A percentile compares a stretch with the other conserved stretches of the same genome.
Conservation (phyloP, 2,888 invertebrate species). For the Aporophyla lueneburgensis region DNA sequence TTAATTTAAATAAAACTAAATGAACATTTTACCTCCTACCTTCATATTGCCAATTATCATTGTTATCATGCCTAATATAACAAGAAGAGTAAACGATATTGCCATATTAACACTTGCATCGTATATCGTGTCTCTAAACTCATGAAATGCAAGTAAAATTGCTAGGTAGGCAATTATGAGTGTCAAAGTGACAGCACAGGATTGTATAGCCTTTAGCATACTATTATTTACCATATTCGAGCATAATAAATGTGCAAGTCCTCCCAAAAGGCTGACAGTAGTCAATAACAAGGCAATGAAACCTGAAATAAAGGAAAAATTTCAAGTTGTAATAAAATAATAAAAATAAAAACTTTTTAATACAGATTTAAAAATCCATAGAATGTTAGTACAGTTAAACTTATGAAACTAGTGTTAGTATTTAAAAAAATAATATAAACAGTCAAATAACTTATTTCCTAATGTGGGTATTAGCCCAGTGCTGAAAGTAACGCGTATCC, state of each 20-base stretch:
- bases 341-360: too few relatives aligned
- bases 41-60: constrained; percentile 63
- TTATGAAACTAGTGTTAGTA: too few relatives aligned
- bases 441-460: too few relatives aligned
- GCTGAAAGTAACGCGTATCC: too few relatives aligned
- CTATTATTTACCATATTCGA: constrained; percentile 38
- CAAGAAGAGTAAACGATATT: constrained; percentile 72
- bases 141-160: constrained; percentile 72
- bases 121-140: constrained; percentile 51
- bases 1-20: constrained; percentile 14
- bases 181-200: constrained; percentile 70
- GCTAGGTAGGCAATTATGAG: constrained; percentile 73
- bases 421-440: too few relatives aligned
- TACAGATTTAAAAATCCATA: too few relatives aligned
- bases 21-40: constrained; percentile 22
- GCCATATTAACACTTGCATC: constrained; percentile 70
- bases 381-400: too few relatives aligned
- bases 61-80: constrained; percentile 73
- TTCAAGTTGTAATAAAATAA: too few relatives aligned
- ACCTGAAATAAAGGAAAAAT: constrained; percentile 72
- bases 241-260: constrained; percentile 71
- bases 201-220: constrained; percentile 69
- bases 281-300: constrained; percentile 77
- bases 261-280: constrained; percentile 76
- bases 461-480: too few relatives aligned